Evolutionary conservation across 1,140 invertebrate genomes (phyloP).

Genomic region (Oreohelix idahoensis): DNA sequence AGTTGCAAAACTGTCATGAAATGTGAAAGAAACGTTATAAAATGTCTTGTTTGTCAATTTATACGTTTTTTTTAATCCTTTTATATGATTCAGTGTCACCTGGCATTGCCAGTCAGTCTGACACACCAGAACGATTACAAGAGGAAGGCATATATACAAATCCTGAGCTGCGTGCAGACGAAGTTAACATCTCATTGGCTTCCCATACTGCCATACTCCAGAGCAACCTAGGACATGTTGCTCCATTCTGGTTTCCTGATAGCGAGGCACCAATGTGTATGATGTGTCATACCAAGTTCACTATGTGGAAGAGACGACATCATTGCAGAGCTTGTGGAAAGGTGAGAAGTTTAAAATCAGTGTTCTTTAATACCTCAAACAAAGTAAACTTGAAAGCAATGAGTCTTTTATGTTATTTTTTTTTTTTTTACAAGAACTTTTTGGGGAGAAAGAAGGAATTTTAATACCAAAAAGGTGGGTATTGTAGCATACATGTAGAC

Average conservation of each 20-base stretch:
- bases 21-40: too few relatives aligned
- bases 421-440: too few relatives aligned
- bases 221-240: constrained; percentile 62
- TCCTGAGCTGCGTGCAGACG: neutral
- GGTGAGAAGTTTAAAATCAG: too few relatives aligned
- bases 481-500: too few relatives aligned
- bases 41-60: too few relatives aligned
- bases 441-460: too few relatives aligned
- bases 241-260: constrained; percentile 86
- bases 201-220: neutral
- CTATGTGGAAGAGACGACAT: constrained; percentile 93
- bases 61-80: too few relatives aligned
- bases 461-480: too few relatives aligned
- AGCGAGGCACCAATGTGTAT: constrained; percentile 89
- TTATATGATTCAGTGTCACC: neutral
- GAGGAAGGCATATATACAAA: neutral
- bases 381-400: neutral
- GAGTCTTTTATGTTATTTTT: too few relatives aligned
- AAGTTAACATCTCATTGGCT: neutral
- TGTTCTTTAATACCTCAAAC: neutral
- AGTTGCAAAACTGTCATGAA: too few relatives aligned
- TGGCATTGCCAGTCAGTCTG: neutral
- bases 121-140: neutral
- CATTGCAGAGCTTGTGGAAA: constrained; percentile 94
- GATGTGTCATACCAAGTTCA: constrained; percentile 91